Base-by-base conservation (phyloP, 1,140 invertebrate genomes). In the Scaptomyza graminum region DNA sequence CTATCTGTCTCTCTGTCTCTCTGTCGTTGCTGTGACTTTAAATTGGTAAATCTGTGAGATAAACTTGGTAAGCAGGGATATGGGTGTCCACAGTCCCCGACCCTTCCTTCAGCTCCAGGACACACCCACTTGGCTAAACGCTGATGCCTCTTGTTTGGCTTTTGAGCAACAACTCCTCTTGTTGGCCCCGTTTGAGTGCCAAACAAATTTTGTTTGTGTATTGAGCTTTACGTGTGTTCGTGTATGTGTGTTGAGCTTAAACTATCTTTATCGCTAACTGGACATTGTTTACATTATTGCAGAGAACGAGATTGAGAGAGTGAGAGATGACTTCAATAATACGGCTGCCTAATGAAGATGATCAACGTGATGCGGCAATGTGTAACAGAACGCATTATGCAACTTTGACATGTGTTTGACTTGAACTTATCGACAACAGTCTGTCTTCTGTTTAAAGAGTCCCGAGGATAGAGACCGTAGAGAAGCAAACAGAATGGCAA, bases 361-460 rank as follows among this genome's bases (percentile, higher is more conserved):
- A 47, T 44, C 56, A 51, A 46, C 44, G 54, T 69, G 65, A 64
- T 76, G 43, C 18, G 43, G 64, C 49, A 37, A 39, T 60, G 15
- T 60, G 15, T 16, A 13, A 54, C 59, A 55, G 44, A 37, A 84
- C 64, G 65, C 77, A 87, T 74, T 77, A 81, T 81, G 78, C 52
- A 78, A 74, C 69, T 75, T 87, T 87, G 81, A 87, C 87, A 75
- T 87, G 78, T 87, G 81, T 85, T 85, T 85, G 82, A 76, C 70
- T 85, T 81, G 70, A 81, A 87, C 81, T 82, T 84, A 71, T 68
- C 64, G 44, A 85, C 67, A 67, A 50, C 52, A 67, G 79, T 74
- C 61, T 63, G 79, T 74, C 61, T 44, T 9, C 44, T 41, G 31
- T 44, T 54, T 51, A 44, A 50, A 70, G 67, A 57, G 28, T 28